phyloP scores from a whole-genome alignment of 2,888 invertebrate species.

The Drosophila sordidula region DNA sequence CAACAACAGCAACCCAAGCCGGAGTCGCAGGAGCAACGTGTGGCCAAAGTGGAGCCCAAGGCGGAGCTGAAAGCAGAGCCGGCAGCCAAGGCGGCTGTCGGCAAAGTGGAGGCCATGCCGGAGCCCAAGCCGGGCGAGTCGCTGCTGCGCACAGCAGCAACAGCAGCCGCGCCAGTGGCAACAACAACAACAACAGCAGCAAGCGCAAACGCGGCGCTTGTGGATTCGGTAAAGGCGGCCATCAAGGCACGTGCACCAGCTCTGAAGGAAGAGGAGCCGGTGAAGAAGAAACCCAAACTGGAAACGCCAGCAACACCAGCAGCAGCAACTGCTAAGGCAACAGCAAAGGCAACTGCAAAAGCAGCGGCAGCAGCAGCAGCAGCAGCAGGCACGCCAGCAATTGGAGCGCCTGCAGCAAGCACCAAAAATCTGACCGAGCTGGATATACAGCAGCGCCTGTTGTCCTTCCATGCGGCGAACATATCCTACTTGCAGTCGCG shows the following conservation, averaged over 20 bases:
- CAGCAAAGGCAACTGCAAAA: slow-evolving; percentile 2
- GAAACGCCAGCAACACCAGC: slow-evolving; percentile 30
- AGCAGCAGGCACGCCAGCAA: neutral
- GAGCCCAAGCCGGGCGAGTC: slow-evolving; percentile 70
- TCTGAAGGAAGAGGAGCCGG: slow-evolving; percentile 65
- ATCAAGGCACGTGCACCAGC: slow-evolving; percentile 34
- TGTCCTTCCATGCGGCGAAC: slow-evolving; percentile 88
- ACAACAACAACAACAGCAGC: slow-evolving; percentile 15
- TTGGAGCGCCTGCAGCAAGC: slow-evolving; percentile 13
- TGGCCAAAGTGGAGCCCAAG: slow-evolving; percentile 44
- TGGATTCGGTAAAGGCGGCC: slow-evolving; percentile 41
- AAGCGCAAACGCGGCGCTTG: slow-evolving; percentile 2
- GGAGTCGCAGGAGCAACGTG: slow-evolving; percentile 9
- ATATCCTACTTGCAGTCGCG: slow-evolving; percentile 87
- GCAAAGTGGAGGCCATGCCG: slow-evolving; percentile 40
- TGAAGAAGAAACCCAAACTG: slow-evolving; percentile 70
- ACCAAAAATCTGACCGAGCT: slow-evolving; percentile 85
- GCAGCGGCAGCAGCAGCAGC: slow-evolving; percentile 6
- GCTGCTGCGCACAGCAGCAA: slow-evolving; percentile 49
- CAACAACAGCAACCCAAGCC: slow-evolving; percentile 16
- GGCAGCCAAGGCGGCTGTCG: neutral
- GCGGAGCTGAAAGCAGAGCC: slow-evolving; percentile 29
- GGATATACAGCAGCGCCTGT: slow-evolving; percentile 88
- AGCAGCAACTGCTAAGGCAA: neutral
- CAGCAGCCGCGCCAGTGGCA: slow-evolving; percentile 18